Evolutionary conservation across 2,113 vertebrate species (phyloP), one percentile per base, ranked within the genome.

Genomic region (Callaeas wilsoni): DNA sequence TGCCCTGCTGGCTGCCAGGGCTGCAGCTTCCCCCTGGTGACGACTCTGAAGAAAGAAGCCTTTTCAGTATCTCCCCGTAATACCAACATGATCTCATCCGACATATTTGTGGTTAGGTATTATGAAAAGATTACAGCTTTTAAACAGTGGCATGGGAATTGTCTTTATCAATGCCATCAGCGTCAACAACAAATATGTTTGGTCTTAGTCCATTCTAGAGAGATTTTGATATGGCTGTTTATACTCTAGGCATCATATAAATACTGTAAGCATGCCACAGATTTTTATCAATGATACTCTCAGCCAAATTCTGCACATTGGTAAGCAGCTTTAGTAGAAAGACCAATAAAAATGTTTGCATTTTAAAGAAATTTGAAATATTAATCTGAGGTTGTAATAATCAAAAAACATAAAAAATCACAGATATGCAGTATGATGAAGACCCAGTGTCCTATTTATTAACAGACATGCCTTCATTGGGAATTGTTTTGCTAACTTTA

Each of bases 101-200:
- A 32, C 0, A 0, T 9, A 4, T 39, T 35, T 49, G 26, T 64
- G 13, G 7, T 55, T 53, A 47, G 1, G 0, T 5, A 10, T n/a
- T 4, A 8, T 12, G 7, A 47, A 81, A 64, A 53, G 29, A 22
- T 16, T 23, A 37, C 22, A 49, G 22, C 23, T 74, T 80, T 71
- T 50, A 57, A 81, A 87, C 33, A 56, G 27, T 25, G 4, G 5
- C 7, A 25, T 6, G 14, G 39, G 25, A 67, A 74, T 65, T 78
- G 7, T 42, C 47, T 84, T 82, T 67, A 47, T 42, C 47, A 59
- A 22, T 26, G 44, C 21, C 32, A 57, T 49, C 42, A 89, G 8
- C 21, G 89, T 9, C 14, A 86, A 37, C 5, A 16, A 32, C 16
- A 74, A 74, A 60, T 41, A 16, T 21, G 9, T 53, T 74, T 93